phyloP scores from a whole-genome alignment of 1,140 invertebrate species.

The Drosophila pachea region DNA sequence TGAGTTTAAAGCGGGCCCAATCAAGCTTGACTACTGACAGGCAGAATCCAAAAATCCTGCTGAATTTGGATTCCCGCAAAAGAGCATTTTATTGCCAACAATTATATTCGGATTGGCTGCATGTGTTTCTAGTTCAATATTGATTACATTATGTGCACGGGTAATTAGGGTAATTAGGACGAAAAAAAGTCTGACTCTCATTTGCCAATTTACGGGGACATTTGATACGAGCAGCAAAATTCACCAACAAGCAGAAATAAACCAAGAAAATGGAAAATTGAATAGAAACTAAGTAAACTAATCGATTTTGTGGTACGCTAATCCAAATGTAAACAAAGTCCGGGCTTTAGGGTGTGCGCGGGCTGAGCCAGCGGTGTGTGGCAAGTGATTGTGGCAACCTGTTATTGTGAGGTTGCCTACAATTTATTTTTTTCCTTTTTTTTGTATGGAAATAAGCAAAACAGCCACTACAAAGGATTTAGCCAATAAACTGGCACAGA shows the following conservation, averaged over 20 bases:
- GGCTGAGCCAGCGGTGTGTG: conserved; percentile 9
- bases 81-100: too few relatives aligned
- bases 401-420: conserved; percentile 9
- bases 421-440: not conserved
- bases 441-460: conserved; percentile 30
- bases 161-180: conserved; percentile 22
- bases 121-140: conserved; percentile 2
- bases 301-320: conserved; percentile 39
- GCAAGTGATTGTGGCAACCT: conserved; percentile 24
- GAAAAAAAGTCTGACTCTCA: conserved; percentile 17
- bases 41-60: too few relatives aligned
- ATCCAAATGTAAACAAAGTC: conserved; percentile 44
- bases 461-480: conserved; percentile 66
- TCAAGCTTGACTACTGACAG: too few relatives aligned
- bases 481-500: conserved; percentile 42
- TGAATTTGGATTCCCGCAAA: too few relatives aligned
- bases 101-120: too few relatives aligned
- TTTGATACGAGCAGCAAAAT: conserved; percentile 38
- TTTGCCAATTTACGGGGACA: conserved; percentile 42
- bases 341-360: not conserved
- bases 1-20: not conserved
- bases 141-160: not conserved
- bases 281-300: conserved; percentile 13
- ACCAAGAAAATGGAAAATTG: conserved; percentile 7
- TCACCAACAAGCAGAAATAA: conserved; percentile 13